Conservation (phyloP, 2,888 invertebrate species). For the Prosapia bicincta region DNA sequence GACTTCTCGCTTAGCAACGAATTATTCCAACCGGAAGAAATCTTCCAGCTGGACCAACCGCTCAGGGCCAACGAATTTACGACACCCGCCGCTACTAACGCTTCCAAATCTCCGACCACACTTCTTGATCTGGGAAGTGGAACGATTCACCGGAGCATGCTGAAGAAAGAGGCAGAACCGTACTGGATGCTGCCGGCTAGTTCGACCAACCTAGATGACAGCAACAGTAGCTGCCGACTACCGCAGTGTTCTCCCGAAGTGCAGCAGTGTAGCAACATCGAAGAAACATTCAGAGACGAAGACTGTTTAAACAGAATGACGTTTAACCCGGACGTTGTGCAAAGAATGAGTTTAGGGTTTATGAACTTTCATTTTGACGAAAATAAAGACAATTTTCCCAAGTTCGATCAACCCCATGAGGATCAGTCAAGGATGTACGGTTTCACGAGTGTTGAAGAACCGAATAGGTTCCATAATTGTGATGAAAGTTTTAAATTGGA, state of each 20-base stretch:
- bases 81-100: conserved; percentile 31
- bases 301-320: conserved; percentile 16
- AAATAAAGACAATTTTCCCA: conserved; percentile 15
- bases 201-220: conserved; percentile 48
- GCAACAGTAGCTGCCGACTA: conserved; percentile 46
- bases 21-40: conserved; percentile 72
- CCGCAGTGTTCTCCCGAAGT: conserved; percentile 28
- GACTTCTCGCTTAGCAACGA: conserved; percentile 61
- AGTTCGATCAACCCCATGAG: neutral
- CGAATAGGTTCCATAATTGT: conserved; percentile 14
- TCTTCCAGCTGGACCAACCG: conserved; percentile 72
- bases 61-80: conserved; percentile 51
- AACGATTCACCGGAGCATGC: conserved; percentile 56
- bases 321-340: conserved; percentile 17
- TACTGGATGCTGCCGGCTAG: conserved; percentile 23
- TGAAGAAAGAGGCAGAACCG: conserved; percentile 50
- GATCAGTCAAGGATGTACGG: conserved; percentile 18
- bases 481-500: neutral
- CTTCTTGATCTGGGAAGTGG: conserved; percentile 69
- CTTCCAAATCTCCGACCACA: conserved; percentile 53
- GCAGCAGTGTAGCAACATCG: neutral
- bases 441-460: conserved; percentile 11
- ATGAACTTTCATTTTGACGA: conserved; percentile 27
- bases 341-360: conserved; percentile 17
- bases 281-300: conserved; percentile 7